phyloP scores from a whole-genome alignment of 2,797 vertebrate genomes.

The Iguana delicatissima region DNA sequence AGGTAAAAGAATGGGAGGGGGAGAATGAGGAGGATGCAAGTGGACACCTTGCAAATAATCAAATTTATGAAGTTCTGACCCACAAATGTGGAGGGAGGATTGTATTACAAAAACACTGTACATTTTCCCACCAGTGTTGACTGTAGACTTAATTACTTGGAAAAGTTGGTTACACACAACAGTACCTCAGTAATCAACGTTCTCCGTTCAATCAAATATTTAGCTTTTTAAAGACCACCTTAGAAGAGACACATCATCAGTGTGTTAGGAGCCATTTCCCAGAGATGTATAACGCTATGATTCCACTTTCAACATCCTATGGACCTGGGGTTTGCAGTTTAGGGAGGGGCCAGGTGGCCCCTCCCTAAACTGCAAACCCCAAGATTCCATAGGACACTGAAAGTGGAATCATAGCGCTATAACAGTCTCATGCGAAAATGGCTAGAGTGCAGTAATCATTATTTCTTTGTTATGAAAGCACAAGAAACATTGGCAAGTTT shows the following conservation, averaged over 20 bases:
- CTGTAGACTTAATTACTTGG: not conserved
- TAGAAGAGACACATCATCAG: not conserved
- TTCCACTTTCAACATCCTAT: not conserved
- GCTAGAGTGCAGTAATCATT: not conserved
- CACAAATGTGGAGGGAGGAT: too few relatives aligned
- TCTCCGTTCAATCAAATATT: not conserved
- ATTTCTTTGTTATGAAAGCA: constrained; percentile 4
- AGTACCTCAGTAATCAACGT: not conserved
- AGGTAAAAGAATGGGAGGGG: too few relatives aligned
- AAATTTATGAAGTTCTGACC: too few relatives aligned
- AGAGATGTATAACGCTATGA: too few relatives aligned
- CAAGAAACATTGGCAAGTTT: not conserved
- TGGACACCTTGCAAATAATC: too few relatives aligned
- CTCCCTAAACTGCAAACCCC: not conserved
- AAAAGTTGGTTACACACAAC: not conserved
- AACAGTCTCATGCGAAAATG: too few relatives aligned
- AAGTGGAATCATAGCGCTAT: not conserved
- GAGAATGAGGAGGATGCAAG: too few relatives aligned
- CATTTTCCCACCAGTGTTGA: not conserved
- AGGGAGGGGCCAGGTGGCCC: too few relatives aligned
- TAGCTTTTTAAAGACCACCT: not conserved
- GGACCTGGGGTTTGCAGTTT: not conserved
- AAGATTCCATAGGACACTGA: not conserved
- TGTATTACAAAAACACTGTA: not conserved
- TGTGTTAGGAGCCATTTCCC: not conserved